phyloP scores from a whole-genome alignment of 2,888 invertebrate species.

The Drosophila monieri region DNA sequence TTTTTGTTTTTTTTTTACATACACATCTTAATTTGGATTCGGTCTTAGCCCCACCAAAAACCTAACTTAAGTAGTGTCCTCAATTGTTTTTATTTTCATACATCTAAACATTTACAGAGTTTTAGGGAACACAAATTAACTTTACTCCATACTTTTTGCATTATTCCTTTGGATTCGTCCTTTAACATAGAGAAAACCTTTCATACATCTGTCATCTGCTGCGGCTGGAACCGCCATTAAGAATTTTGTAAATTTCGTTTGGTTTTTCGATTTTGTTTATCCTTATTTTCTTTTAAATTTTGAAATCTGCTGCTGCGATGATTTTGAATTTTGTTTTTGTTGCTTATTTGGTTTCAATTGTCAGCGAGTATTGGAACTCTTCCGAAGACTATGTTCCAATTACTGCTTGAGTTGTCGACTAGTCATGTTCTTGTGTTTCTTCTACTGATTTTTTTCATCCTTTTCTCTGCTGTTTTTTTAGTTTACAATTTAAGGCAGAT shows the following conservation, averaged over 20 bases:
- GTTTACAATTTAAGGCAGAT: conserved; percentile 67
- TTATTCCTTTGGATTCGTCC: conserved; percentile 29
- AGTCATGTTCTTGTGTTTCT: conserved; percentile 52
- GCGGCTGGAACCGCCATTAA: conserved; percentile 49
- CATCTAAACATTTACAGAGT: conserved; percentile 75
- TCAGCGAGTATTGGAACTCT: conserved; percentile 19
- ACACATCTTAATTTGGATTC: conserved; percentile 56
- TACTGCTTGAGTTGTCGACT: conserved; percentile 53
- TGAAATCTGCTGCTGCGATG: conserved; percentile 71
- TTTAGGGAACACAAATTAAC: conserved; percentile 58
- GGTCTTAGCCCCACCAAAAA: conserved; percentile 55
- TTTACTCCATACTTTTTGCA: conserved; percentile 17
- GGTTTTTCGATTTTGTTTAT: conserved; percentile 19
- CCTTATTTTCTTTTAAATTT: conserved; percentile 65
- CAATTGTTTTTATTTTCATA: conserved; percentile 53
- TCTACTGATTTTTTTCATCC: conserved; percentile 8
- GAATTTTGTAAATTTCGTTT: conserved; percentile 55
- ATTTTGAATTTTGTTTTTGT: conserved; percentile 80
- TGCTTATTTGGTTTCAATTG: conserved; percentile 39
- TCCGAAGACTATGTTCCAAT: conserved; percentile 37
- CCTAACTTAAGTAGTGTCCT: conserved; percentile 65
- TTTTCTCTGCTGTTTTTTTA: conserved; percentile 25
- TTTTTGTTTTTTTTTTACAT: conserved; percentile 57
- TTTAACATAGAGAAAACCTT: conserved; percentile 80
- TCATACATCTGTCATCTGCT: conserved; percentile 59